Percentiles rank a stretch among this genome's conserved stretches.
phyloP scores from a whole-genome alignment of 2,113 vertebrate genomes.

The Corythornis madagascariensis region DNA sequence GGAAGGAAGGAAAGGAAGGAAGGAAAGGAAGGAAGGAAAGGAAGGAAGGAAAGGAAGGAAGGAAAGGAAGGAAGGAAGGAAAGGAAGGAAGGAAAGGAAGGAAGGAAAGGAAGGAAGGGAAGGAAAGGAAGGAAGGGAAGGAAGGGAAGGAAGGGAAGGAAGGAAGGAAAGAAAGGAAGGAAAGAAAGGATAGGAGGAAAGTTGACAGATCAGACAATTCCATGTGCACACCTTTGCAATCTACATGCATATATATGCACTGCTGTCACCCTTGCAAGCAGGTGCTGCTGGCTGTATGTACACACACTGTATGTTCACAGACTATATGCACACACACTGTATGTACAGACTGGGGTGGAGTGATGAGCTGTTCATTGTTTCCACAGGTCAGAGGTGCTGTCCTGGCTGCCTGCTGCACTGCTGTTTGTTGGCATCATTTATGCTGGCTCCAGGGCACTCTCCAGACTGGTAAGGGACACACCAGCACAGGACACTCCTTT shows the following conservation, averaged over 20 bases:
- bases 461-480: constrained; percentile 83
- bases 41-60: too few relatives aligned
- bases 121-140: too few relatives aligned
- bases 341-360: not conserved
- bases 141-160: too few relatives aligned
- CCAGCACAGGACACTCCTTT: not conserved
- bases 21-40: too few relatives aligned
- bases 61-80: too few relatives aligned
- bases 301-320: not conserved
- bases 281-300: not conserved
- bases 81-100: too few relatives aligned
- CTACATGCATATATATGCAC: not conserved
- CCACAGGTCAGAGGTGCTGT: constrained; percentile 82
- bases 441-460: constrained; percentile 90
- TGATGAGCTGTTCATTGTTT: constrained; percentile 16
- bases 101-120: too few relatives aligned
- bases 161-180: too few relatives aligned
- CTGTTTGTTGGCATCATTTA: constrained; percentile 94
- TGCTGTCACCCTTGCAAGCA: not conserved
- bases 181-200: not conserved
- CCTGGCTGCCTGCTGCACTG: constrained; percentile 88
- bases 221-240: not conserved
- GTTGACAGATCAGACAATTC: not conserved
- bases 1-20: too few relatives aligned
- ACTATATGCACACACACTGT: not conserved